Conservation (phyloP, 2,113 vertebrate genomes). For the Lepisosteus oculatus region DNA sequence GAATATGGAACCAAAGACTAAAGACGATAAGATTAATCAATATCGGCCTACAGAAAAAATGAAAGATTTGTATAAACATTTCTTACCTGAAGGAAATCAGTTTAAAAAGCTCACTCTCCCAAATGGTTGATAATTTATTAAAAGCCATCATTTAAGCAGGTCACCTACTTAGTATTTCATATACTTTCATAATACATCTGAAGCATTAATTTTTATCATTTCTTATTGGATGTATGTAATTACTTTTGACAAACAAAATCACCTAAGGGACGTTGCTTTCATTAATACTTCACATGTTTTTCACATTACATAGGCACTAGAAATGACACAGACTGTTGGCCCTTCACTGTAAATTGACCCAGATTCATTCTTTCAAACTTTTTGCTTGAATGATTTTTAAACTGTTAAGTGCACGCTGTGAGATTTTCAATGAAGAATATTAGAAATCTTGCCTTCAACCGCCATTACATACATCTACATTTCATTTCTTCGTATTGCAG, state of each 20-base stretch:
- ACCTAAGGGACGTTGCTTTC: constrained; percentile 59
- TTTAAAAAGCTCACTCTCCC: too few species aligned
- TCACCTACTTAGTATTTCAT: constrained; percentile 41
- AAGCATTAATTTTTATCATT: constrained; percentile 66
- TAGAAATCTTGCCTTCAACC: constrained; percentile 40
- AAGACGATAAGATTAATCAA: too few species aligned
- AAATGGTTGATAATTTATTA: too few species aligned
- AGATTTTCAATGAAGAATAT: constrained; percentile 50
- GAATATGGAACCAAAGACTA: too few species aligned
- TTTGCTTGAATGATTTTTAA: constrained; percentile 58
- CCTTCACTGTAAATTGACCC: constrained; percentile 62
- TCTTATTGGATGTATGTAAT: constrained; percentile 64
- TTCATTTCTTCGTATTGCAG: not conserved
- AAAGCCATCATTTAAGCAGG: constrained; percentile 25
- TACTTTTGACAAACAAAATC: constrained; percentile 66
- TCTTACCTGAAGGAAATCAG: too few species aligned
- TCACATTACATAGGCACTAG: constrained; percentile 44
- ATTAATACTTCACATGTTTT: constrained; percentile 71
- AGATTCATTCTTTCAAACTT: constrained; percentile 56
- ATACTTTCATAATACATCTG: constrained; percentile 57
- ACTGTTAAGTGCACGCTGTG: constrained; percentile 52
- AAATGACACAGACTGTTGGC: constrained; percentile 54
- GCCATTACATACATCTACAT: constrained; percentile 35
- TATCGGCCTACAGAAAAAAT: too few species aligned
- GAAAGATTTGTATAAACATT: too few species aligned